Conservation (phyloP, 2,797 vertebrate genomes). For the Spheniscus humboldti region DNA sequence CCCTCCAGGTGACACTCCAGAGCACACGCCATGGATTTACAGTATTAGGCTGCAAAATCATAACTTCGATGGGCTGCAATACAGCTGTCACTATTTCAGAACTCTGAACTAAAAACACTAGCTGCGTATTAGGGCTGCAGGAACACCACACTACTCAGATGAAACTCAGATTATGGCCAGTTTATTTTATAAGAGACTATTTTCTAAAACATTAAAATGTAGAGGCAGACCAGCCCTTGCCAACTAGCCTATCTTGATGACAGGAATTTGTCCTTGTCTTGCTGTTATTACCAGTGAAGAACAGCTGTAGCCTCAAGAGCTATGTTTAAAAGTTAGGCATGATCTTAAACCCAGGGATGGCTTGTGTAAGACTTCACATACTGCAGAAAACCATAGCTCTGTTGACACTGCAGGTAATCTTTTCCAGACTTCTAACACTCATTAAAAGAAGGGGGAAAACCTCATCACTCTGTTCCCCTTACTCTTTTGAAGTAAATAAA, state of each 20-base stretch:
- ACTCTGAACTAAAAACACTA: neutral
- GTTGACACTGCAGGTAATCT: neutral
- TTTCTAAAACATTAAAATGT: neutral
- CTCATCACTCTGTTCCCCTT: neutral
- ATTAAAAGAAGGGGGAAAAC: neutral
- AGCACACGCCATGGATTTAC: rapidly evolving
- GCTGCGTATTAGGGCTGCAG: neutral
- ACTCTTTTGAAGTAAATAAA: neutral
- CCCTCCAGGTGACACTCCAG: rapidly evolving
- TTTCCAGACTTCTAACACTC: neutral
- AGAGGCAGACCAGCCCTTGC: neutral
- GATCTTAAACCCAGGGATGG: neutral
- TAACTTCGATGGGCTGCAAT: neutral
- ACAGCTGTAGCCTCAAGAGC: neutral
- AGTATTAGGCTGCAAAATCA: neutral
- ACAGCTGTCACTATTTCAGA: neutral
- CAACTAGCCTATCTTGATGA: neutral
- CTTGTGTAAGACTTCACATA: neutral
- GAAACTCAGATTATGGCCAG: neutral
- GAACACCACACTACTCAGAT: neutral
- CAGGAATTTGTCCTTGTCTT: neutral
- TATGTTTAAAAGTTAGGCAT: neutral
- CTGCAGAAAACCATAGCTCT: neutral
- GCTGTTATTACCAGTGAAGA: neutral
- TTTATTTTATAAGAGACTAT: neutral